phyloP scores from a whole-genome alignment of 1,140 invertebrate genomes.

The Psilanteris sp. region DNA sequence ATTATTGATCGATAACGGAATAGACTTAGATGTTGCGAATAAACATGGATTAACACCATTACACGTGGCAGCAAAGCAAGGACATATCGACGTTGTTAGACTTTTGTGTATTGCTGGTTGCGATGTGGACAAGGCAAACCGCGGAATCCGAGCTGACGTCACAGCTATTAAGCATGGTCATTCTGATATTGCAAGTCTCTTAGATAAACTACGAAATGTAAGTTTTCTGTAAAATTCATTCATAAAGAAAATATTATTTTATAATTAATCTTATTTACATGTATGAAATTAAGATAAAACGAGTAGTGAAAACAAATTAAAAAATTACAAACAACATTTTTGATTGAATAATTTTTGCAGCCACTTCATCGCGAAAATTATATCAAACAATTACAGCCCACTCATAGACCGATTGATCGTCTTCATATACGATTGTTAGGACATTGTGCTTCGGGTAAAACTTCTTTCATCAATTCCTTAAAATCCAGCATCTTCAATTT shows the following conservation, averaged over 20 bases:
- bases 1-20: constrained; percentile 87
- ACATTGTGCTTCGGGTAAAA: constrained; percentile 88
- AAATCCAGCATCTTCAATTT: constrained; percentile 85
- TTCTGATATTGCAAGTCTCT: constrained; percentile 86
- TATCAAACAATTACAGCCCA: constrained; percentile 86
- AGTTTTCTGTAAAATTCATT: constrained; percentile 61
- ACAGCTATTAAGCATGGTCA: constrained; percentile 90
- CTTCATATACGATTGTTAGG: constrained; percentile 90
- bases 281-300: too few species aligned
- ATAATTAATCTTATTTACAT: not conserved
- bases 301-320: too few species aligned
- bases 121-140: constrained; percentile 84
- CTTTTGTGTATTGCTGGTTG: constrained; percentile 88
- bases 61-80: constrained; percentile 87
- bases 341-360: constrained; percentile 34
- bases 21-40: constrained; percentile 86
- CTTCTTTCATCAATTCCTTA: constrained; percentile 86
- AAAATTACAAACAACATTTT: too few species aligned
- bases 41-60: constrained; percentile 85
- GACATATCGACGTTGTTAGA: constrained; percentile 87
- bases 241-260: not conserved
- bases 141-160: constrained; percentile 89
- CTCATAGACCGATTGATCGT: constrained; percentile 83
- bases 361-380: constrained; percentile 82
- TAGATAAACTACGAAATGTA: constrained; percentile 86